Percentiles rank a stretch among this genome's conserved stretches.
These are phyloP conservation scores for Mustela lutreola DNA, from an alignment of 2,113 vertebrate species.

Conservation along the genomic window DNA sequence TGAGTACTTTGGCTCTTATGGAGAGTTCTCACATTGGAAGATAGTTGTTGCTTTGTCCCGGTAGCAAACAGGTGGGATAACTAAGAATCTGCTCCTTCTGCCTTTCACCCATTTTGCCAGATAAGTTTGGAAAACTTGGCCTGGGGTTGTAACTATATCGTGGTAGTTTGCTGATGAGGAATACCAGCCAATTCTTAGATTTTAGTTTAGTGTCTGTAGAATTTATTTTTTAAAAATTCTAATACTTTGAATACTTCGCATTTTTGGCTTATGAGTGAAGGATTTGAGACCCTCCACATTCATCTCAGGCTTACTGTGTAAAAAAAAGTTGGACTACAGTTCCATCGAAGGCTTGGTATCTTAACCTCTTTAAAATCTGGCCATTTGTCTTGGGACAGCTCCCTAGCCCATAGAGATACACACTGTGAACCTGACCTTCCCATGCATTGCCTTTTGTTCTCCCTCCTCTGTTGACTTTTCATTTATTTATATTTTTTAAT, in stretches of 20 bases:
- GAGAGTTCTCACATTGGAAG: not conserved
- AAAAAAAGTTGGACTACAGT: not conserved
- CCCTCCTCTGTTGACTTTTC: not conserved
- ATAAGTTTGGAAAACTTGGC: not conserved
- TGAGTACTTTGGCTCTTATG: not conserved
- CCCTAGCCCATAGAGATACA: rapidly evolving
- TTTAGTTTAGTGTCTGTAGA: not conserved
- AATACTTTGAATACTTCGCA: not conserved
- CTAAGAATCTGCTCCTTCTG: not conserved
- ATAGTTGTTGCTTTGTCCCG: not conserved
- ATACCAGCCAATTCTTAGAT: not conserved
- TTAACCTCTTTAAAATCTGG: not conserved
- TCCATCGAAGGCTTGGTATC: not conserved
- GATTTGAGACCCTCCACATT: not conserved
- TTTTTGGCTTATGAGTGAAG: not conserved
- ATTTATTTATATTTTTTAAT: not conserved
- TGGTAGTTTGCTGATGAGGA: not conserved
- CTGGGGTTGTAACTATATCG: not conserved
- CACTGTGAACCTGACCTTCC: not conserved
- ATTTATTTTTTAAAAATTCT: not conserved
- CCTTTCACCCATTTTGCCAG: not conserved
- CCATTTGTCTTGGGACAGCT: not conserved
- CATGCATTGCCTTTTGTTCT: not conserved
- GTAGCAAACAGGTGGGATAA: not conserved
- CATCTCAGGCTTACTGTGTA: not conserved